Base-by-base conservation (phyloP, 2,888 invertebrate genomes). In the Mylabris sibirica region DNA sequence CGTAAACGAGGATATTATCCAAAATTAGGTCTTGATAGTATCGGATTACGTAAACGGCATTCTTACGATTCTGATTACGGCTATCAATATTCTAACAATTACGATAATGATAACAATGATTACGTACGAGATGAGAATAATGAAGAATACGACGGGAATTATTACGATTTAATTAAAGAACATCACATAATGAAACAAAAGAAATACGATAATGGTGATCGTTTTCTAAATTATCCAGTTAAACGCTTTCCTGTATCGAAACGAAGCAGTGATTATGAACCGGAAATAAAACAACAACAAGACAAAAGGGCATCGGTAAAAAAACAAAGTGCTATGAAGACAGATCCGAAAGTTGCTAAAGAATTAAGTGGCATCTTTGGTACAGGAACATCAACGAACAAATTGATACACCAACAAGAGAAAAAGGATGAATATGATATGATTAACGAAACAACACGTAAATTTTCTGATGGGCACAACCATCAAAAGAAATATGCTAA, bases 351-450 rank as follows among this genome's bases (percentile, higher is more conserved):
- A 81, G 89, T 92, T 12, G 89, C 90, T 34, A 88, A 90, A 80
- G 92, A 92, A 77, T 82, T 93, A 57, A 90, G 90, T 57, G 89
- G 89, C 79, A 88, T 93, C 69, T 93, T 93, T 79, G 89, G 89
- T 9, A 84, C 86, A 61, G 69, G 71, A 26, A 59, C 72, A 60
- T 67, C 70, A n/a, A 64, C 67, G 35, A 63, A 65, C 64, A 34
- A 65, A 69, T 59, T 71, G 71, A 65, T 63, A 53, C 60, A 65
- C 63, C 72, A 68, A 72, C 59, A 67, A 17, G 62, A 74, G 65
- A 65, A 71, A 66, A 70, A 74, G 65, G 63, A 72, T 67, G 53
- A 66, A 67, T 17, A 71, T 14, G 14, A 35, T 14, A 24, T 30
- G 14, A 17, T n/a, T 67, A 72, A 70, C 67, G 63, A 68, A 68